Evolutionary conservation across 1,140 invertebrate species (phyloP), one percentile per base, ranked within the genome.

Genomic region (Theocolax elegans): DNA sequence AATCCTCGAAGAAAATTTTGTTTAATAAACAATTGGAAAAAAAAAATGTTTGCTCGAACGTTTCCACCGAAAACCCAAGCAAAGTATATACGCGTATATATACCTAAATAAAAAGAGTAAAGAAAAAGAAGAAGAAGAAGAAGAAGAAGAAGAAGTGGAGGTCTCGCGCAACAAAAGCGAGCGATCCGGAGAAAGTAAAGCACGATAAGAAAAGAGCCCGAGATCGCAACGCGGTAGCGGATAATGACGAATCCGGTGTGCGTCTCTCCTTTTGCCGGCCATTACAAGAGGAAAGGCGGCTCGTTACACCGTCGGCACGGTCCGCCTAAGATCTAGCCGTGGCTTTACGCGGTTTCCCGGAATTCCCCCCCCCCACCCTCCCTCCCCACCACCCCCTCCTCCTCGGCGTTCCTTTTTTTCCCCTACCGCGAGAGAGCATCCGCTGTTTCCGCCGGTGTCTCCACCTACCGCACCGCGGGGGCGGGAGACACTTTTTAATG

Each of bases 341-440:
- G 46, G 42, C 31, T 71, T 71, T 66, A 71, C 63, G 63, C 56
- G 63, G n/a, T 71, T 71, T 71, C 69, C 42, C 17, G 23, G 69
- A 71, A 71, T 53, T 23, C 54, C 27, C 58, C 27, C 21, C 29
- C n/a, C 35, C 64, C 19, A 35, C 19, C 10, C 53, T 17, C n/a
- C 31, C 21, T 15, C 27, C 40, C 10, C 7, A 19, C 31, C n/a
- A 21, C n/a, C 29, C 29, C 38, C 21, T 56, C 31, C 23, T 35
- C 27, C 60, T 10, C 19, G 7, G 56, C 23, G 13, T 54, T 21
- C 58, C 59, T 64, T 60, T 72, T 59, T n/a, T 21, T 13, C 42
- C 19, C 25, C 44, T 64, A 19, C 44, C 21, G 21, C 25, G 44
- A 4, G 31, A 35, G 31, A 35, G 31, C 31, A 6, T 35, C 31